Percentiles rank a stretch among this genome's conserved stretches.
Conservation (phyloP, 1,140 invertebrate genomes). For the Cydia pomonella region DNA sequence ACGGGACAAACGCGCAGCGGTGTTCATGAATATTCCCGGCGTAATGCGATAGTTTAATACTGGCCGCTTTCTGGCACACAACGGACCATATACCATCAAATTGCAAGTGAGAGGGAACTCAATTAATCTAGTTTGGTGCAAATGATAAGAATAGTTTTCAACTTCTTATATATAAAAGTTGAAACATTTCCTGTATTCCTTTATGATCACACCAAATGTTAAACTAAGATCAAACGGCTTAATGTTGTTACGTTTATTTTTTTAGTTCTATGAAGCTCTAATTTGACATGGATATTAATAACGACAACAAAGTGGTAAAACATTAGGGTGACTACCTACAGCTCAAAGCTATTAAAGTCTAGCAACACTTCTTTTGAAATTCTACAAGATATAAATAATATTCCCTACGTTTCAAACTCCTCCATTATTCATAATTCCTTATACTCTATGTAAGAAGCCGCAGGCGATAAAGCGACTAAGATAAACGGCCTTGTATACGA, state of each 20-base stretch:
- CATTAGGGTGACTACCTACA: no score
- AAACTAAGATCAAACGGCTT: no score
- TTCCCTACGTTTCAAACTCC: slow-evolving; percentile 25
- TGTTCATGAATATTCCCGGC: slow-evolving; percentile 28
- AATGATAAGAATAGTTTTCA: not conserved
- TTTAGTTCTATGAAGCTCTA: not conserved
- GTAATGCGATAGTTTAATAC: slow-evolving; percentile 24
- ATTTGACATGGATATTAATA: not conserved
- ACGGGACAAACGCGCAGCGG: slow-evolving; percentile 27
- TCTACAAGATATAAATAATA: slow-evolving; percentile 7
- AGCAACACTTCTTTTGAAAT: not conserved
- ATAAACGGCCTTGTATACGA: slow-evolving; percentile 24
- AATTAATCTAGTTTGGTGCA: not conserved
- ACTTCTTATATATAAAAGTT: not conserved
- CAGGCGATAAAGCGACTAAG: slow-evolving; percentile 27
- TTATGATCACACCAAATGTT: no score
- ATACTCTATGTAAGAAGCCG: slow-evolving; percentile 21
- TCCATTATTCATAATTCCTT: slow-evolving; percentile 32
- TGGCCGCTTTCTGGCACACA: slow-evolving; percentile 19
- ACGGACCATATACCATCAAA: slow-evolving; percentile 9
- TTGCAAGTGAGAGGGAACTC: slow-evolving; percentile 2
- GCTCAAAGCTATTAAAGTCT: not conserved
- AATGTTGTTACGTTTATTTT: no score
- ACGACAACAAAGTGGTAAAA: not conserved
- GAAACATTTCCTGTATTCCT: no score